Percentiles rank a stretch among this genome's conserved stretches.
Conservation (phyloP, 2,888 invertebrate species). For the Resseliella maxima region DNA sequence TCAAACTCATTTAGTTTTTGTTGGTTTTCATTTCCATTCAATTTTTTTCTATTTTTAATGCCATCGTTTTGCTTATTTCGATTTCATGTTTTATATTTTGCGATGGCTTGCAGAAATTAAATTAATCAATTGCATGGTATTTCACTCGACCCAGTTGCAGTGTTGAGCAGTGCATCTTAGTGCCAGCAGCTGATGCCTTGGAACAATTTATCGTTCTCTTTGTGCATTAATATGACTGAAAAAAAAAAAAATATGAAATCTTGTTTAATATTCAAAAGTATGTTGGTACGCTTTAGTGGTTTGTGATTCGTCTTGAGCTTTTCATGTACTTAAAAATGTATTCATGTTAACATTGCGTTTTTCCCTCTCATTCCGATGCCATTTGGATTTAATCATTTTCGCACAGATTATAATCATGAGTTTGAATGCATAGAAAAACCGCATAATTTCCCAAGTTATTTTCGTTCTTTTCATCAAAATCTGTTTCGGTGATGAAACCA, state of each 20-base stretch:
- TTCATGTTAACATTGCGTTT: slow-evolving; percentile 36
- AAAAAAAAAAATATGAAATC: background rate
- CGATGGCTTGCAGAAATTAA: slow-evolving; percentile 16
- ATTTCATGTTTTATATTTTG: background rate
- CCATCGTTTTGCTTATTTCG: background rate
- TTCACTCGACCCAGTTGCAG: slow-evolving; percentile 6
- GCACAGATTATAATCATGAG: slow-evolving; percentile 4
- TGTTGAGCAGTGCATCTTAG: background rate
- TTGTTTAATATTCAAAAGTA: slow-evolving; percentile 54
- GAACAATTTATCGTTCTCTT: slow-evolving; percentile 4
- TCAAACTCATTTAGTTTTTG: slow-evolving; percentile 3
- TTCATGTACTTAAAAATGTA: background rate
- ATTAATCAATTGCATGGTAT: slow-evolving; percentile 31
- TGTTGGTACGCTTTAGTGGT: slow-evolving; percentile 38
- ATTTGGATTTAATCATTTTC: background rate
- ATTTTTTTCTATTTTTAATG: background rate
- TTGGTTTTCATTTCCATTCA: background rate
- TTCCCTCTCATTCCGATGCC: background rate
- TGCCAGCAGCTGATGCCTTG: slow-evolving; percentile 43
- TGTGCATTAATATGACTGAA: slow-evolving; percentile 6
- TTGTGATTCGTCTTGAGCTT: slow-evolving; percentile 25
- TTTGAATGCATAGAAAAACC: background rate
- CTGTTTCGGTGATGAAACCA: background rate
- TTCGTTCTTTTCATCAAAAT: no score
- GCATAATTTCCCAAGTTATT: slow-evolving; percentile 6